Evolutionary conservation across 2,888 invertebrate genomes (phyloP).

Genomic region (Leptopilina drosophilae): DNA sequence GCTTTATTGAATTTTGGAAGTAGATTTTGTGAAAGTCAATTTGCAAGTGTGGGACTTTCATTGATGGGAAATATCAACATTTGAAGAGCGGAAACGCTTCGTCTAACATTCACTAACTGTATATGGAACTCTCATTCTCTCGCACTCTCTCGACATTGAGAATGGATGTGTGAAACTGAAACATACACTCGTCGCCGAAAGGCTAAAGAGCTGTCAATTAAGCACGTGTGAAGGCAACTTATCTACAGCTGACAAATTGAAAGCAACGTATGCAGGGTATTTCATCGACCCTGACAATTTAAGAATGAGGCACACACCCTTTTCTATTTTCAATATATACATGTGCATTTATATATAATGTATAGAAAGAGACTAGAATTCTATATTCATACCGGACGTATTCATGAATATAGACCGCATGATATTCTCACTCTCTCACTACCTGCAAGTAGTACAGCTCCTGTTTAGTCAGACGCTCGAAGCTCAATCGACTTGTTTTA

Average conservation of each 20-base stretch:
- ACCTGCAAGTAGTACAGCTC: background rate
- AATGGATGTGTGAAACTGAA: constrained; percentile 3
- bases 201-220: constrained; percentile 30
- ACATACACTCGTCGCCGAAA: background rate
- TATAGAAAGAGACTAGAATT: too few species aligned
- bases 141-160: too few species aligned
- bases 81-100: constrained; percentile 18
- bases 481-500: too few species aligned
- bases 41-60: background rate
- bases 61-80: constrained; percentile 22
- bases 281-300: background rate
- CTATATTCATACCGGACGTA: too few species aligned
- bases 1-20: background rate
- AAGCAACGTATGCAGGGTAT: constrained; percentile 6
- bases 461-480: constrained; percentile 7
- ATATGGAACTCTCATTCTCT: background rate
- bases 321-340: background rate
- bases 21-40: background rate
- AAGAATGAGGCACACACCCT: background rate
- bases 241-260: constrained; percentile 26
- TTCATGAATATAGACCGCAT: background rate
- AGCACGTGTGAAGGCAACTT: constrained; percentile 32
- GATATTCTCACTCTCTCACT: too few species aligned
- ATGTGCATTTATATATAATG: too few species aligned
- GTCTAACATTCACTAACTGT: constrained; percentile 21